These are phyloP conservation scores for Malacoraja senta DNA, from an alignment of 2,797 vertebrate species.

Conservation along the genomic window DNA sequence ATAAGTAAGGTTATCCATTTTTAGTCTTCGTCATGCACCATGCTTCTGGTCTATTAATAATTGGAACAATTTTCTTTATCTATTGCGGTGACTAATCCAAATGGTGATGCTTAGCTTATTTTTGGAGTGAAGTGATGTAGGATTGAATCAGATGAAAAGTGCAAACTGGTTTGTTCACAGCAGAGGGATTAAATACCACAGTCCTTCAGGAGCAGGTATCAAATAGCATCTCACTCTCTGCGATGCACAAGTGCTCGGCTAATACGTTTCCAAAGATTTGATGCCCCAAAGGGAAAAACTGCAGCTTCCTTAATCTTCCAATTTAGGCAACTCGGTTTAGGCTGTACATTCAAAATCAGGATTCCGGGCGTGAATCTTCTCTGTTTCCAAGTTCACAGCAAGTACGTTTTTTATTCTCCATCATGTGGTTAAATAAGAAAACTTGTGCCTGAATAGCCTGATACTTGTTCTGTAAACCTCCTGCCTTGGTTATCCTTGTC, in stretches of 20 bases:
- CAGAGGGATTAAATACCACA: constrained; percentile 1
- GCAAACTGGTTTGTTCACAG: not conserved
- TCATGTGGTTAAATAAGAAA: not conserved
- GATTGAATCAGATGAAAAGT: not conserved
- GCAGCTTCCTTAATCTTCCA: constrained; percentile 28
- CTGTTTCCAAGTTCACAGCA: not conserved
- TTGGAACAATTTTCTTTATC: not conserved
- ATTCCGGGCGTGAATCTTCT: not conserved
- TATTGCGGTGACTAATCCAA: not conserved
- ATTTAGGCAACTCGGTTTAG: constrained; percentile 2
- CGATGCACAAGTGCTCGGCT: not conserved
- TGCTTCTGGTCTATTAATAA: not conserved
- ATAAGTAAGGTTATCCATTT: constrained; percentile 17
- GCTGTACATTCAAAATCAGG: not conserved
- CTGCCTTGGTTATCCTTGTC: not conserved
- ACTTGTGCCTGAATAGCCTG: not conserved
- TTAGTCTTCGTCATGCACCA: not conserved
- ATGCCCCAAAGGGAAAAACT: not conserved
- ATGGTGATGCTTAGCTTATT: constrained; percentile 9
- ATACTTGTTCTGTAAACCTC: constrained; percentile 11
- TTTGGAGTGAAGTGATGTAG: not conserved
- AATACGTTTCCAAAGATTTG: constrained; percentile 11
- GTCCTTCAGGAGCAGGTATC: not conserved
- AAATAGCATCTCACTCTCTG: not conserved
- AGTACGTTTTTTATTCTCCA: not conserved